phyloP scores from a whole-genome alignment of 2,888 invertebrate species.

The Onthophagus sagittarius region DNA sequence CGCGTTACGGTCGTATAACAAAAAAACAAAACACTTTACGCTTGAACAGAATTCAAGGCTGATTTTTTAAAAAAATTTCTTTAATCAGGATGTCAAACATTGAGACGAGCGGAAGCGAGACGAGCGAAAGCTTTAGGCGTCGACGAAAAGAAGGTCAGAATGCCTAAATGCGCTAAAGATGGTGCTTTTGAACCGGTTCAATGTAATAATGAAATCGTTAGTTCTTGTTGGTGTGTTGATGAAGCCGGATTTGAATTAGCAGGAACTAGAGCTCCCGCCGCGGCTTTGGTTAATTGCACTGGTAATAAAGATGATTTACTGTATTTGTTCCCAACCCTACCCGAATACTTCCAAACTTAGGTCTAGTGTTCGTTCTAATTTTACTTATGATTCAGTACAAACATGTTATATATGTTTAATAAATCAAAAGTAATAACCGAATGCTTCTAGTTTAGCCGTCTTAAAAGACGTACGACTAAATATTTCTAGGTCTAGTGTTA shows the following conservation, averaged over 20 bases:
- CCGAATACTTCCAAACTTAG: too few relatives aligned
- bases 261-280: slow-evolving; percentile 67
- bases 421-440: too few relatives aligned
- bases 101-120: slow-evolving; percentile 60
- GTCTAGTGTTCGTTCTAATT: too few relatives aligned
- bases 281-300: slow-evolving; percentile 65
- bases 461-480: too few relatives aligned
- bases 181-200: slow-evolving; percentile 77
- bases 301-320: too few relatives aligned
- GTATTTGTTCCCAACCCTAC: too few relatives aligned
- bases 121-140: slow-evolving; percentile 58
- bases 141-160: slow-evolving; percentile 50
- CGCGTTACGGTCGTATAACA: not conserved
- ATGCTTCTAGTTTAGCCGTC: too few relatives aligned
- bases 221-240: slow-evolving; percentile 83
- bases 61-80: not conserved
- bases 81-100: slow-evolving; percentile 60
- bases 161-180: slow-evolving; percentile 67
- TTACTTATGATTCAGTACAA: too few relatives aligned
- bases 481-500: too few relatives aligned
- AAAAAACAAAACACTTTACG: not conserved
- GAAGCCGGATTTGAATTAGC: slow-evolving; percentile 73
- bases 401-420: too few relatives aligned
- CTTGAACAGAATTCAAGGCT: not conserved
- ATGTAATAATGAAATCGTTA: slow-evolving; percentile 68